Conservation (phyloP, 2,113 vertebrate genomes). For the Python bivittatus region DNA sequence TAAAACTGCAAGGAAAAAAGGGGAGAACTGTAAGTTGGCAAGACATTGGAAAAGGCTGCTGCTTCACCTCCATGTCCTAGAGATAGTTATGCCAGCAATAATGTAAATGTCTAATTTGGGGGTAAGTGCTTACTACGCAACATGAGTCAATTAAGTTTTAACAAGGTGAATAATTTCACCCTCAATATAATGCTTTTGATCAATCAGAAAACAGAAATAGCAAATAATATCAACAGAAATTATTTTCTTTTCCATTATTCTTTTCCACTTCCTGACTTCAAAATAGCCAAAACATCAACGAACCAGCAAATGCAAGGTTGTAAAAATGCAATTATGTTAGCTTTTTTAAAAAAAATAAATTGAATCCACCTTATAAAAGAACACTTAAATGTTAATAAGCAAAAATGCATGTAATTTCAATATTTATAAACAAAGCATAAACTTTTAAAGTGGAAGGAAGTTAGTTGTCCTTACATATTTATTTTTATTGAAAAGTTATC, state of each 20-base stretch:
- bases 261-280: neutral
- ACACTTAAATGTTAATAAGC: slow-evolving; percentile 23
- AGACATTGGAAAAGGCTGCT: neutral
- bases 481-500: slow-evolving; percentile 17
- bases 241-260: neutral
- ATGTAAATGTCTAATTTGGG: neutral
- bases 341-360: slow-evolving; percentile 17
- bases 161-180: slow-evolving; percentile 27
- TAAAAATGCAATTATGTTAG: slow-evolving; percentile 28
- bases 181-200: neutral
- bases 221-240: slow-evolving; percentile 1
- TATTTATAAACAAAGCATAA: neutral
- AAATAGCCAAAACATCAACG: slow-evolving; percentile 31
- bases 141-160: neutral
- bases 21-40: neutral
- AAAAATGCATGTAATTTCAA: slow-evolving; percentile 7
- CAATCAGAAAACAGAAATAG: slow-evolving; percentile 27
- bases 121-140: slow-evolving; percentile 6
- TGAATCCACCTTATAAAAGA: slow-evolving; percentile 28
- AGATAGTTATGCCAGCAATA: neutral
- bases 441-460: neutral
- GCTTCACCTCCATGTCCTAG: neutral
- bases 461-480: neutral
- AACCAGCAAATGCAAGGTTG: slow-evolving; percentile 1
- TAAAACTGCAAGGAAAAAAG: neutral